Percentiles rank a stretch among this genome's conserved stretches.
These are phyloP conservation scores for Idaea dimidiata DNA, from an alignment of 2,888 invertebrate species.

Conservation along the genomic window DNA sequence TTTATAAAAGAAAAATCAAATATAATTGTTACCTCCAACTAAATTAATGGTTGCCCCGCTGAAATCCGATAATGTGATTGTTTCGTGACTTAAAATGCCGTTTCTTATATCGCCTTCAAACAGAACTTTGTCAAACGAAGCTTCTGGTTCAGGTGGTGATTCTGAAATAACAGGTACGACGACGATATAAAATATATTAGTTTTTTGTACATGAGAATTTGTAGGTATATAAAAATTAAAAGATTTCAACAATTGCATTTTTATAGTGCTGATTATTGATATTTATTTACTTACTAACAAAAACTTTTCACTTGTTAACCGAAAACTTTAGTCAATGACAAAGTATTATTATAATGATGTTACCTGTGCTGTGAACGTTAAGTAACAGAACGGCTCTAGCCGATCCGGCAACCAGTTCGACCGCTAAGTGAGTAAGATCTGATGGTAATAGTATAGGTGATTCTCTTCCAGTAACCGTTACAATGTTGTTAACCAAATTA, in stretches of 20 bases:
- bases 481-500: conserved; percentile 31
- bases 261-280: no score
- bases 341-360: background rate
- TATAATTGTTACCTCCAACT: conserved; percentile 44
- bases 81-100: conserved; percentile 45
- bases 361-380: conserved; percentile 28
- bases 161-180: conserved; percentile 17
- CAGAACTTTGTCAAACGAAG: conserved; percentile 46
- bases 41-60: conserved; percentile 39
- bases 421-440: conserved; percentile 37
- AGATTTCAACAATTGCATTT: no score
- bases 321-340: no score
- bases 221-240: conserved; percentile 6
- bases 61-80: conserved; percentile 42
- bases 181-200: no score
- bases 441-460: conserved; percentile 35
- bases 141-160: conserved; percentile 12
- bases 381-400: conserved; percentile 50
- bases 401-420: conserved; percentile 48
- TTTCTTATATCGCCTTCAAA: conserved; percentile 46
- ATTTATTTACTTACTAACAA: no score
- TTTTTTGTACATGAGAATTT: conserved; percentile 7
- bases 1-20: conserved; percentile 18
- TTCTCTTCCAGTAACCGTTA: conserved; percentile 35
- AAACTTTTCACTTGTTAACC: no score